Percentiles rank a stretch among this genome's conserved stretches.
Conservation (phyloP, 2,888 invertebrate species). For the Liposcelis brunnea region DNA sequence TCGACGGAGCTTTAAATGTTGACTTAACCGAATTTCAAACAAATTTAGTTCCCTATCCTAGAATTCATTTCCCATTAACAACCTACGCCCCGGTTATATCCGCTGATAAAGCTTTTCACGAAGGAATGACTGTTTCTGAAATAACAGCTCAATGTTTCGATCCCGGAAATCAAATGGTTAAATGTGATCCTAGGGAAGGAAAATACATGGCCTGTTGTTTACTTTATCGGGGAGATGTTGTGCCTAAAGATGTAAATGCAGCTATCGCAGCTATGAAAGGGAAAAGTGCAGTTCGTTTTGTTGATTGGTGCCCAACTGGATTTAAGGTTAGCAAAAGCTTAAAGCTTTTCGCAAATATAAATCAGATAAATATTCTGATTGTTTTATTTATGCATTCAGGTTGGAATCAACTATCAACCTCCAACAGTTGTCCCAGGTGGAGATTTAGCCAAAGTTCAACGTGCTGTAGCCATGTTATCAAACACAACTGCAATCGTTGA, state of each 20-base stretch:
- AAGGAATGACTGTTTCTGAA: slow-evolving; percentile 59
- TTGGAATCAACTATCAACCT: too few relatives aligned
- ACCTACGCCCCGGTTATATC: slow-evolving; percentile 58
- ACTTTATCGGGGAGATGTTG: slow-evolving; percentile 78
- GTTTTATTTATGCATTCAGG: too few relatives aligned
- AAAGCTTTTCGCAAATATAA: background rate
- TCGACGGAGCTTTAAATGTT: slow-evolving; percentile 60
- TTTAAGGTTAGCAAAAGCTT: slow-evolving; percentile 39
- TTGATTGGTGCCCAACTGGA: slow-evolving; percentile 91
- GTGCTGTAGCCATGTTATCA: too few relatives aligned
- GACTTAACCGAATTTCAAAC: slow-evolving; percentile 43
- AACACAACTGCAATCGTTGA: too few relatives aligned
- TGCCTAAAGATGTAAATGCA: slow-evolving; percentile 73
- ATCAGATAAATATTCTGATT: too few relatives aligned
- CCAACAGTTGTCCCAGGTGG: too few relatives aligned
- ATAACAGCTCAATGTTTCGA: slow-evolving; percentile 82
- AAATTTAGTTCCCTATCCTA: slow-evolving; percentile 78
- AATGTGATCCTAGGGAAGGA: slow-evolving; percentile 66
- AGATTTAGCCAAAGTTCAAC: too few relatives aligned
- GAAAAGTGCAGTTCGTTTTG: slow-evolving; percentile 63
- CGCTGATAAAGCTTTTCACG: slow-evolving; percentile 52
- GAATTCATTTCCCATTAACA: slow-evolving; percentile 74
- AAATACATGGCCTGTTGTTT: slow-evolving; percentile 85
- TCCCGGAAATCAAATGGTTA: slow-evolving; percentile 78
- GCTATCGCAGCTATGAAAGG: slow-evolving; percentile 64